phyloP scores from a whole-genome alignment of 2,888 invertebrate species.

The Panzeria rudis region DNA sequence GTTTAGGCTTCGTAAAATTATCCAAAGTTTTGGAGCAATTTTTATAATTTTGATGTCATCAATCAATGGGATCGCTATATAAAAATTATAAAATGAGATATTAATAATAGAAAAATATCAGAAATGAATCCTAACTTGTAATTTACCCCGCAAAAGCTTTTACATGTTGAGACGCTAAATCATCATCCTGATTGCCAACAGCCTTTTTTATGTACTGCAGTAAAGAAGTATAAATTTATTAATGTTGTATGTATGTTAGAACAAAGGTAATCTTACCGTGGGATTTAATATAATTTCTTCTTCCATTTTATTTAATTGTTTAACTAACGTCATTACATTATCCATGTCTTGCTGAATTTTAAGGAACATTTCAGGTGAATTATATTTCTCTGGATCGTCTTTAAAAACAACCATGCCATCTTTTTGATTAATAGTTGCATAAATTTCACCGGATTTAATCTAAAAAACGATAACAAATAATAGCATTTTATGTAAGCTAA shows the following conservation, averaged over 20 bases:
- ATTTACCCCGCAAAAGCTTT: slow-evolving; percentile 82
- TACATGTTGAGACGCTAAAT: slow-evolving; percentile 83
- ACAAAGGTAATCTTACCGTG: slow-evolving; percentile 84
- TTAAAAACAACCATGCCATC: slow-evolving; percentile 99
- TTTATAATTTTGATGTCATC: slow-evolving; percentile 76
- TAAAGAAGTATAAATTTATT: slow-evolving; percentile 11
- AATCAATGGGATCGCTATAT: slow-evolving; percentile 82
- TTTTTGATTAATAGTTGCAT: slow-evolving; percentile 97
- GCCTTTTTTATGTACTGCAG: slow-evolving; percentile 87
- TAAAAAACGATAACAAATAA: slow-evolving; percentile 81
- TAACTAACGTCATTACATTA: slow-evolving; percentile 93
- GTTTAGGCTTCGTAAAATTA: slow-evolving; percentile 66
- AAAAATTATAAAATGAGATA: background rate
- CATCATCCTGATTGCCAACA: slow-evolving; percentile 86
- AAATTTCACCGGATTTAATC: slow-evolving; percentile 99
- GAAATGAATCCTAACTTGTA: no score
- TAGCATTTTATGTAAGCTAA: background rate
- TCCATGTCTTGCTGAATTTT: slow-evolving; percentile 94
- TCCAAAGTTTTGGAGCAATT: slow-evolving; percentile 63
- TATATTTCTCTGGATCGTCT: slow-evolving; percentile 97
- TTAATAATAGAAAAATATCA: background rate
- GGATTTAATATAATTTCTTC: slow-evolving; percentile 97
- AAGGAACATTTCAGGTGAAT: slow-evolving; percentile 94
- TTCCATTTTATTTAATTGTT: slow-evolving; percentile 95
- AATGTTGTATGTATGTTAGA: background rate